A percentile compares a stretch with the other conserved stretches of the same genome.
Evolutionary conservation across 2,113 vertebrate genomes (phyloP).

Genomic region (Pristiophorus japonicus): DNA sequence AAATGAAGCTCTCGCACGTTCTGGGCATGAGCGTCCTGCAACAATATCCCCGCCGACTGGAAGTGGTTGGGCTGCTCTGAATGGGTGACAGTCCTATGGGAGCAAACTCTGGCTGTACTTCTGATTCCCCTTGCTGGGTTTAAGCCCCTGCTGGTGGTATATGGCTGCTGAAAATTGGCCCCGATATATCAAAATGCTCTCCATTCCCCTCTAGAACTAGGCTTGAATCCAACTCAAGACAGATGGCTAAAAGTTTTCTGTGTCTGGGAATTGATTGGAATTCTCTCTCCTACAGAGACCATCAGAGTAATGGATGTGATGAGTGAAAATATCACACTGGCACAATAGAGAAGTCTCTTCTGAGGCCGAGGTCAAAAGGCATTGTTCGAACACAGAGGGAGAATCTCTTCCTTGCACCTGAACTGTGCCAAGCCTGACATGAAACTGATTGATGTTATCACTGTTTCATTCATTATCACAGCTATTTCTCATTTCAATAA

Average conservation of each 20-base stretch:
- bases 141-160: background rate
- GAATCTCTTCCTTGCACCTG: background rate
- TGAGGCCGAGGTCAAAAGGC: constrained; percentile 13
- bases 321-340: constrained; percentile 27
- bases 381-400: constrained; percentile 4
- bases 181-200: background rate
- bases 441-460: background rate
- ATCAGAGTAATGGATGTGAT: background rate
- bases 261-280: constrained; percentile 15
- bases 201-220: background rate
- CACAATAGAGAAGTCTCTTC: background rate
- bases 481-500: background rate
- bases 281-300: background rate
- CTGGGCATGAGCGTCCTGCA: background rate
- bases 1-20: background rate
- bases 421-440: background rate
- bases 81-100: no score
- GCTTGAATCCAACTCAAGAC: constrained; percentile 22
- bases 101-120: background rate
- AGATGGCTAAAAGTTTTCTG: constrained; percentile 24
- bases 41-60: background rate
- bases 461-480: background rate
- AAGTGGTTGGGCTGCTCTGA: background rate
- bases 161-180: background rate
- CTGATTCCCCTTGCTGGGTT: background rate